Evolutionary conservation across 1,140 invertebrate genomes (phyloP).

Genomic region (Drosophila guanche): DNA sequence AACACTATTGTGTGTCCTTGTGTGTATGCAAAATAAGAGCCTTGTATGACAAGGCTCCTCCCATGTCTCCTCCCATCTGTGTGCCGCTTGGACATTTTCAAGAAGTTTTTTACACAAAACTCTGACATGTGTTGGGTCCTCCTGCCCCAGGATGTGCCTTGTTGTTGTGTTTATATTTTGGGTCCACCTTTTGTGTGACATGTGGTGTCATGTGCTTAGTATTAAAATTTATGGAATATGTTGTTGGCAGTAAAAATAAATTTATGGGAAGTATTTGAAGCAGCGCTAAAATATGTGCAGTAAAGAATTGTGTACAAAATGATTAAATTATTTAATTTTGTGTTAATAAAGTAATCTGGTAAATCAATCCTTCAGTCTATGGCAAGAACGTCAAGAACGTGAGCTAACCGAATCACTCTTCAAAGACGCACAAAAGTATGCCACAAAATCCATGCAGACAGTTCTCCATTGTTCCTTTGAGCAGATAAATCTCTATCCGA

Average conservation of each 20-base stretch:
- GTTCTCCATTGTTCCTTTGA: conserved; percentile 21
- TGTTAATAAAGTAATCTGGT: too few relatives aligned
- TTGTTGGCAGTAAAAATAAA: too few relatives aligned
- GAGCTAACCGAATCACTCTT: too few relatives aligned
- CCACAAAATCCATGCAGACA: conserved; percentile 19
- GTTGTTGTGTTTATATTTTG: conserved; percentile 24
- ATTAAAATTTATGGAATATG: conserved; percentile 37
- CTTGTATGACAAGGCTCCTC: conserved; percentile 34
- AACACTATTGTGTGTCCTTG: conserved; percentile 34
- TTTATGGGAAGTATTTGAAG: too few relatives aligned
- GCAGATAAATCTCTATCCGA: conserved; percentile 48
- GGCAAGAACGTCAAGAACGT: too few relatives aligned
- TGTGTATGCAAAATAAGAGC: conserved; percentile 53
- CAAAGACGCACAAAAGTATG: conserved; percentile 30
- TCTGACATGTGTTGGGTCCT: conserved; percentile 75
- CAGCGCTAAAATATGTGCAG: too few relatives aligned
- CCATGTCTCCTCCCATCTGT: background rate
- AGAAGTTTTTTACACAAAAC: conserved; percentile 72
- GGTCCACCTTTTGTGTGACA: conserved; percentile 7
- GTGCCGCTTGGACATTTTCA: conserved; percentile 67
- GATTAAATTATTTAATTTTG: too few relatives aligned
- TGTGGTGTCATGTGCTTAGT: conserved; percentile 17
- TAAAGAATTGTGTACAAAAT: too few relatives aligned
- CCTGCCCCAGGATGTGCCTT: conserved; percentile 35
- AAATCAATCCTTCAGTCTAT: too few relatives aligned